Evolutionary conservation across 2,888 invertebrate species (phyloP).

Genomic region (Cephus sareptanus): DNA sequence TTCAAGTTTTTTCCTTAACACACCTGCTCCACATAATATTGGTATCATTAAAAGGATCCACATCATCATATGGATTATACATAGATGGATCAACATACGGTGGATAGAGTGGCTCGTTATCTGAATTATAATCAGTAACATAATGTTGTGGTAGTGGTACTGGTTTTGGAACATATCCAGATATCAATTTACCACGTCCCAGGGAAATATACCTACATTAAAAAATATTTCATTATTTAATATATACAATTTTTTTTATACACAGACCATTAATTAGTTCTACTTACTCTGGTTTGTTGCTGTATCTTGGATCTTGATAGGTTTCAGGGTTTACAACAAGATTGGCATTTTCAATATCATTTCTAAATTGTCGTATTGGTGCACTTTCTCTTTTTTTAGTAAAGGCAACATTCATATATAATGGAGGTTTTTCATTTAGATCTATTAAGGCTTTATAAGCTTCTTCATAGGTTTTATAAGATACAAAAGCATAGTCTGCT

Average conservation of each 20-base stretch:
- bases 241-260: background rate
- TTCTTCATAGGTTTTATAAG: constrained; percentile 43
- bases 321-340: background rate
- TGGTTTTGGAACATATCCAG: background rate
- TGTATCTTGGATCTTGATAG: background rate
- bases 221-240: background rate
- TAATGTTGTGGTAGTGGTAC: background rate
- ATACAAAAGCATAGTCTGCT: constrained; percentile 45
- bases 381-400: constrained; percentile 23
- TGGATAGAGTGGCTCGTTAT: constrained; percentile 44
- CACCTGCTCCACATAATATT: constrained; percentile 57
- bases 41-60: constrained; percentile 38
- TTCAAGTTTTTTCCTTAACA: background rate
- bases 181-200: background rate
- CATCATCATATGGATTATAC: constrained; percentile 45
- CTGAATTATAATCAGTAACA: constrained; percentile 14
- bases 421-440: constrained; percentile 45
- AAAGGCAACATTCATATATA: constrained; percentile 45
- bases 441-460: constrained; percentile 51
- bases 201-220: background rate
- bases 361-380: background rate
- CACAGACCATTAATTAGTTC: background rate
- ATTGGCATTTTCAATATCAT: background rate
- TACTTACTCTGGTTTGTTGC: background rate
- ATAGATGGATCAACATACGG: constrained; percentile 30